Percentiles rank a stretch among this genome's conserved stretches.
Evolutionary conservation across 2,113 vertebrate species (phyloP).

Genomic region (Cephalopterus ornatus): DNA sequence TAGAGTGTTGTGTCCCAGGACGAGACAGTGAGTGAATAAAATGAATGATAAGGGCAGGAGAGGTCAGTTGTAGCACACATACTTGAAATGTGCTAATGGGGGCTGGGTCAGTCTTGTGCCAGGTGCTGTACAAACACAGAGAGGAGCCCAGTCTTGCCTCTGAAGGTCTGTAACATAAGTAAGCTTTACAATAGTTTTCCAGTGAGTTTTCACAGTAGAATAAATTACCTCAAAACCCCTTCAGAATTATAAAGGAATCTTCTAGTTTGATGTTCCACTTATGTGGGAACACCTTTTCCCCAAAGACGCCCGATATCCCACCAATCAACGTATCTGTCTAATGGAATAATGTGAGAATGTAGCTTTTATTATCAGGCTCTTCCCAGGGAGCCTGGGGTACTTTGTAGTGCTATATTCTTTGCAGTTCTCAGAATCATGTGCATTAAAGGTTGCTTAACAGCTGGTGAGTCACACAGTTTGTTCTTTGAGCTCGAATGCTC

Average conservation of each 20-base stretch:
- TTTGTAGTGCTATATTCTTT: constrained; percentile 51
- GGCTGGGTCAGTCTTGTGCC: neutral
- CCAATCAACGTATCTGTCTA: neutral
- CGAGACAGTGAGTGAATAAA: neutral
- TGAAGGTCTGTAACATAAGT: neutral
- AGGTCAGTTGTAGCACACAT: neutral
- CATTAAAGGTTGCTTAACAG: constrained; percentile 62
- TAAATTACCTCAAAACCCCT: neutral
- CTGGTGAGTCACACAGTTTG: constrained; percentile 54
- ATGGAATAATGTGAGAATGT: constrained; percentile 36
- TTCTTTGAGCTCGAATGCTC: constrained; percentile 50
- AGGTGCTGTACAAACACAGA: neutral
- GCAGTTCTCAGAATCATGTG: constrained; percentile 34
- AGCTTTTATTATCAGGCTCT: constrained; percentile 47
- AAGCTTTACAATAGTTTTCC: neutral
- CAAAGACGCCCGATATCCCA: neutral
- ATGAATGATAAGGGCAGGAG: neutral
- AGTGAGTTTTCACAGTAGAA: neutral
- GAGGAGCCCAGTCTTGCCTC: neutral
- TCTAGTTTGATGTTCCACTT: neutral
- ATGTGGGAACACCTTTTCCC: constrained; percentile 23
- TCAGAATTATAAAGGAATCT: constrained; percentile 6
- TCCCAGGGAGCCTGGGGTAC: constrained; percentile 37
- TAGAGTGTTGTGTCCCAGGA: neutral
- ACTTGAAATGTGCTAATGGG: neutral